Base-by-base conservation (phyloP, 2,113 vertebrate species). In the Puma concolor region DNA sequence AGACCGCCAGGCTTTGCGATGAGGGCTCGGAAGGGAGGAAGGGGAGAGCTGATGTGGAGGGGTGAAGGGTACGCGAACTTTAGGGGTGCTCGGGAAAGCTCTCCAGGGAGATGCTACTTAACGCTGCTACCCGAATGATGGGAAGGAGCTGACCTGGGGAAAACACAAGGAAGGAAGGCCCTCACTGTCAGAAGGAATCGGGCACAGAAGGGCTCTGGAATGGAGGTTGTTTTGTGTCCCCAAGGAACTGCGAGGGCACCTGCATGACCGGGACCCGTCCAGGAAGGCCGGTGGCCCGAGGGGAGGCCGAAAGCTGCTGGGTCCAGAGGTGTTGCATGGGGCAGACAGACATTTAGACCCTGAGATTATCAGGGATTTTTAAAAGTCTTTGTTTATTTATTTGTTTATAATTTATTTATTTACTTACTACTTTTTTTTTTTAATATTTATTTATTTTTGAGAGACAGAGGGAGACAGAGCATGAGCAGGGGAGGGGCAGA, bases 31-130 rank as follows among this genome's bases (percentile, higher is more conserved):
- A 17, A 57, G 14, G 7, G 63, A 72, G 85, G 31, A 36, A 14
- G 33, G 7, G 19, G 67, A 4, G 44, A 21, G 76, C 15, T 5
- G 16, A 19, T 0, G 1, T 8, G 3, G 14, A 25, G 16, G 0
- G 23, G 13, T 21, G 15, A 27, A 36, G 3, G 21, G 6, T 21
- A 29, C 27, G 19, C 2, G 3, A 14, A 0, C 10, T 57, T n/a
- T 0, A 41, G 57, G 74, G 23, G 57, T 41, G 88, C 23, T 6
- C 3, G 38, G 19, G 36, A 74, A 52, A 16, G 41, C 10, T 67
- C 69, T 81, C 83, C 5, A 4, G 44, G 16, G 52, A 72, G 50
- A 38, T 4, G 23, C 44, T 60, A 0, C 8, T 25, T 15, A 31
- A 31, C 52, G 2, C 33, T 17, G 25, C 15, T 31, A 38, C 38